Base-by-base conservation (phyloP, 1,140 invertebrate species). In the Drosophila nebulosa region DNA sequence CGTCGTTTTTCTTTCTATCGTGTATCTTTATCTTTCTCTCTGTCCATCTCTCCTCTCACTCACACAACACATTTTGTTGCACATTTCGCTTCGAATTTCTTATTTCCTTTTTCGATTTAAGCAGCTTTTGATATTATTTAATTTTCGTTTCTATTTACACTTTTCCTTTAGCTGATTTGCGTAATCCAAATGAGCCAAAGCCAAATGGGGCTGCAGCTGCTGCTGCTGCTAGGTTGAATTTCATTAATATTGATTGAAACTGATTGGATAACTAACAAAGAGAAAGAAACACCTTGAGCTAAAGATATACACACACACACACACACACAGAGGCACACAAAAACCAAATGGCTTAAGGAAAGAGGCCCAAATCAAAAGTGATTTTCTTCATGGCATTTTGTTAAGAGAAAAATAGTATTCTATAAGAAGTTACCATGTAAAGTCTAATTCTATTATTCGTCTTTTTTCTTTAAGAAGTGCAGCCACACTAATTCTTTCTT, bases 91-190 rank as follows among this genome's bases (percentile, higher is more conserved):
- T 30, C 36, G 36, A 7, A n/a, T 55, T 27, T 16, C 22, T 3
- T 5, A 3, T 27, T 50, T 50, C 26, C 32, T 36, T 42, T 53
- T 57, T 64, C 55, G 60, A 36, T 64, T 73, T 83, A 74, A 68
- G 70, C 75, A 71, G 74, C 79, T 73, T 56, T 85, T 77, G 59
- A 80, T 80, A 80, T 74, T 77, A 77, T 79, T 78, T 78, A 80
- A 84, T 86, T 84, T 86, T 27, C 39, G 16, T 46, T 42, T 52
- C 39, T 60, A 18, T 55, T 51, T 5, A 16, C 59, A 51, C 56
- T 61, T 66, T 46, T 46, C 27, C 7, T 63, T 64, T 35, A 35
- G 32, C 24, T 53, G 56, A 53, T 63, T 60, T 79, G 83, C 72
- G 59, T 79, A 85, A 85, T 85, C 80, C 32, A 56, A 67, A 69